Base-by-base conservation (phyloP, 2,797 vertebrate genomes). In the Jordanella pulchra region DNA sequence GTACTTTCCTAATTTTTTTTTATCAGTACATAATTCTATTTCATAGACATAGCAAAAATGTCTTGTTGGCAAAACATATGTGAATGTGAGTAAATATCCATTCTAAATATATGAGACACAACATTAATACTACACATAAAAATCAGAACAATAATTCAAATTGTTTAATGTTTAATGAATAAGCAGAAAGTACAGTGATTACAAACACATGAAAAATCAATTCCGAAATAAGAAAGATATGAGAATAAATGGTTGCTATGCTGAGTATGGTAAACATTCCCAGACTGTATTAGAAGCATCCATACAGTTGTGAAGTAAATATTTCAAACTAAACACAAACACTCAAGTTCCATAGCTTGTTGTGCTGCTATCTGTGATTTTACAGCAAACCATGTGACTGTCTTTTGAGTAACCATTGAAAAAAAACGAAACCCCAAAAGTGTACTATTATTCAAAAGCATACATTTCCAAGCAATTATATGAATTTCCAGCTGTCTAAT, bases 1-100 rank as follows among this genome's bases (percentile, higher is more conserved):
- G 69, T 71, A 79, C 80, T 88, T 84, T 84, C 56, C 80, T 73
- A 68, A 88, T 90, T 89, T 77, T 65, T 77, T 65, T 80, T 69
- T 35, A 75, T 81, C 60, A 77, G 68, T 48, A 72, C 65, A 83
- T 83, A n/a, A 86, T 84, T 65, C 72, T 80, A 84, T 90, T 88
- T 84, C 61, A 79, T 75, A 79, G 53, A 67, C 68, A 63, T 55
- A 15, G 18, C 27, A 39, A 5, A 21, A 6, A 13, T 42, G n/a
- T 53, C 1, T 42, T 63, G 23, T 12, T 25, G 60, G 60, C 35
- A 63, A 63, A 63, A 42, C 23, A 25, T 23, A n/a, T 39, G 12
- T 18, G 17, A n/a, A 35, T 23, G 12, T 61, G 23, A 61, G 4
- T 61, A 42, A 61, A 61, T 14, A 61, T n/a, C 3, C 7, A 3